Evolutionary conservation across 2,113 vertebrate genomes (phyloP).

Genomic region (Leucosticte australis): DNA sequence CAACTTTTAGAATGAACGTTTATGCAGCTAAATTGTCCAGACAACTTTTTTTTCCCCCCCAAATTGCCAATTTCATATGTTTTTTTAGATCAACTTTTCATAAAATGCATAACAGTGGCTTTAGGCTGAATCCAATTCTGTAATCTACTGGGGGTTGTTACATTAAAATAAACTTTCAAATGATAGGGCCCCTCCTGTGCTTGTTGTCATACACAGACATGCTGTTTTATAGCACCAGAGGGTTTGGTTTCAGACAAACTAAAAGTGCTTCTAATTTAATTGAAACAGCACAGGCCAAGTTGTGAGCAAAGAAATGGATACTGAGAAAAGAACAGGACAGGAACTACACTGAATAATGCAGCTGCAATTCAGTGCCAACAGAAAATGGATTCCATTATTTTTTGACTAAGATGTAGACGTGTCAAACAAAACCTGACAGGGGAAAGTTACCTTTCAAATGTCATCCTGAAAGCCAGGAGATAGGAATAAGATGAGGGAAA

Average conservation of each 20-base stretch:
- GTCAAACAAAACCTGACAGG: neutral
- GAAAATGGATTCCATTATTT: neutral
- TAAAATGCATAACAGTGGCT: neutral
- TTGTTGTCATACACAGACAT: neutral
- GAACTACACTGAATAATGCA: neutral
- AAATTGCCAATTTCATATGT: neutral
- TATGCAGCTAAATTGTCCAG: neutral
- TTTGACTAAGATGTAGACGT: neutral
- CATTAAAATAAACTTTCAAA: neutral
- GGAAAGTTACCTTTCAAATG: neutral
- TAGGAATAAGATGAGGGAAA: neutral
- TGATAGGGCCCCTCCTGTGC: neutral
- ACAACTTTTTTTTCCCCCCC: rapidly evolving
- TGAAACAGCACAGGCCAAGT: neutral
- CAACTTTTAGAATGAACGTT: neutral
- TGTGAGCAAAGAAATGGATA: neutral
- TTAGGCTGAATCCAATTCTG: neutral
- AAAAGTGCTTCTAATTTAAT: neutral
- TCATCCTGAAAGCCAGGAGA: neutral
- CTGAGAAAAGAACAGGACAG: neutral
- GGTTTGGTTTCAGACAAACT: neutral
- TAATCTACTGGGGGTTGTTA: neutral
- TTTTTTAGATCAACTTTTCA: neutral
- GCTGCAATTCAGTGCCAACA: neutral
- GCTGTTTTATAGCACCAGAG: neutral